Conservation (phyloP, 2,113 vertebrate species). For the Seriola aureovittata region DNA sequence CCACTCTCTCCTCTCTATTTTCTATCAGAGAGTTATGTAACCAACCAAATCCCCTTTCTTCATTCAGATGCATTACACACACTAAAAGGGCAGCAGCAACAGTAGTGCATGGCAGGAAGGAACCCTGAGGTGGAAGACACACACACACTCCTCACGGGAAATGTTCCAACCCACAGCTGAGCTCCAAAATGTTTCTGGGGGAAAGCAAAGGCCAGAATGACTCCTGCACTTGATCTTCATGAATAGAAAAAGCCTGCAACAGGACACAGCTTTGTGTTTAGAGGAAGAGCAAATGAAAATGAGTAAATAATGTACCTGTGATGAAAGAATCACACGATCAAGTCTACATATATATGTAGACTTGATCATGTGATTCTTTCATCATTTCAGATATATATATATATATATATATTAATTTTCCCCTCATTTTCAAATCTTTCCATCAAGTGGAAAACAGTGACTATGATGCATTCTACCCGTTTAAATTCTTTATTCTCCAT, state of each 20-base stretch:
- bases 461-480: not conserved
- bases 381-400: too few species aligned
- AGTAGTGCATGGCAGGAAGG: conserved; percentile 59
- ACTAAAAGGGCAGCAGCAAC: conserved; percentile 59
- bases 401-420: not conserved
- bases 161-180: conserved; percentile 56
- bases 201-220: conserved; percentile 33
- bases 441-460: not conserved
- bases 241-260: conserved; percentile 7
- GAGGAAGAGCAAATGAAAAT: not conserved
- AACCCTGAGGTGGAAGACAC: conserved; percentile 57
- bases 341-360: not conserved
- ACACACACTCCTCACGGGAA: conserved; percentile 25
- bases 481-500: not conserved
- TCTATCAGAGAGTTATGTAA: conserved; percentile 66
- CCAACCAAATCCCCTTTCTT: conserved; percentile 63
- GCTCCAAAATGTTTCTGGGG: conserved; percentile 36
- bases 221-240: conserved; percentile 26
- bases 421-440: not conserved
- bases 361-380: too few species aligned
- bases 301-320: not conserved
- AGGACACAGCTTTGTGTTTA: conserved; percentile 2
- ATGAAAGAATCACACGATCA: conserved; percentile 3
- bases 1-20: conserved; percentile 28
- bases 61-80: conserved; percentile 66